Evolutionary conservation across 2,888 invertebrate species (phyloP), one percentile per base, ranked within the genome.

Genomic region (Digitonthophagus gazella): DNA sequence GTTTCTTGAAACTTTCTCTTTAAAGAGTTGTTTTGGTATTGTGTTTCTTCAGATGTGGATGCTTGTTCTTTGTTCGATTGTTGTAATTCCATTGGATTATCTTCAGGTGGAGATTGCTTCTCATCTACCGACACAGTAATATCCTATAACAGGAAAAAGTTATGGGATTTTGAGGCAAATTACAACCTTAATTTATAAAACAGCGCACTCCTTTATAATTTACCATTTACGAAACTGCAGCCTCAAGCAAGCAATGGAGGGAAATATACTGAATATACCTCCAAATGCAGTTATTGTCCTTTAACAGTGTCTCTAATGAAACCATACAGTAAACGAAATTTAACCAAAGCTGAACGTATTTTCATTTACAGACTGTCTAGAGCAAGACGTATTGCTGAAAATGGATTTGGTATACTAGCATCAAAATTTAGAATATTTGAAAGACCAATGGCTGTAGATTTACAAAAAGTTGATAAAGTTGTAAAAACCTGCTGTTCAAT

Each of bases 401-500:
- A 44, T 44, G 6, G 6, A 44, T 44, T 44, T 44, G 54, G 54
- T 44, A 44, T 44, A 44, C 54, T 44, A 44, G 54, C 54, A 44
- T 44, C 54, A 44, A 67, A 64, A 64, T 67, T 67, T 64, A 67
- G 67, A 67, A 67, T 67, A 64, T 67, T 64, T 18, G 67, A 64
- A 55, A 67, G 64, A 56, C 67, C 64, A 64, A 56, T 63, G 16
- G 67, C 67, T 20, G 58, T 67, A 58, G 58, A 19, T 57, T 58
- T 58, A 58, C 58, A 15, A 58, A 58, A 58, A 58, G 58, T 58
- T 58, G 15, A 63, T 63, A 63, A 63, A 63, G 18, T 63, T 63
- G 64, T 63, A 19, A 63, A 8, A 19, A 63, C 64, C 20, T 63
- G 64, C 64, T 63, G 64, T 14, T 63, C 64, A 19, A 63, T 58